These are phyloP conservation scores for Melanotus villosus DNA, from an alignment of 2,888 invertebrate genomes.

Conservation along the genomic window DNA sequence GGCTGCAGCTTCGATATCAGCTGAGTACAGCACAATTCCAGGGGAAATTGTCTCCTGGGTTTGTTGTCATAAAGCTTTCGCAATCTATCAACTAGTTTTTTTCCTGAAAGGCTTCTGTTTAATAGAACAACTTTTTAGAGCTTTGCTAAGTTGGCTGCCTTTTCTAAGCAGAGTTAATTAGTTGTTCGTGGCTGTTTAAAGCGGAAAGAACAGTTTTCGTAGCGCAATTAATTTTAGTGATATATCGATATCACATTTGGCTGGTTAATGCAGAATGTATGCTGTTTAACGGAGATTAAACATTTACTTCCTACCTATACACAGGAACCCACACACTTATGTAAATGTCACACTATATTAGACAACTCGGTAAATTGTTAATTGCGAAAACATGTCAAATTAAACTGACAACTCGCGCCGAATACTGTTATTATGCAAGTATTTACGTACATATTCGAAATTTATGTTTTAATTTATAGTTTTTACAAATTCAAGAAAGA, in stretches of 20 bases:
- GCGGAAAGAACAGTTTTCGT: neutral
- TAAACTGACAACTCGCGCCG: neutral
- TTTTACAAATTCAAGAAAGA: too few relatives aligned
- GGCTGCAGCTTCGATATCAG: slow-evolving; percentile 8
- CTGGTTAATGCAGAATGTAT: slow-evolving; percentile 1
- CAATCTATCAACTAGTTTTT: slow-evolving; percentile 5
- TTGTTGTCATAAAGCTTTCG: slow-evolving; percentile 11
- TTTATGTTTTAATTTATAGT: too few relatives aligned
- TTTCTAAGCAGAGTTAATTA: too few relatives aligned
- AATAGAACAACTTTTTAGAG: neutral
- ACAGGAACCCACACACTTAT: neutral
- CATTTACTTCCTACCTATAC: neutral
- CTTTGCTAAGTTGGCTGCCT: neutral
- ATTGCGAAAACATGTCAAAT: slow-evolving; percentile 20
- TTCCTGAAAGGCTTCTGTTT: slow-evolving; percentile 13
- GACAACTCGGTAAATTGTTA: slow-evolving; percentile 1
- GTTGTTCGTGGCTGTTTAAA: neutral
- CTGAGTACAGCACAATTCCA: slow-evolving; percentile 4
- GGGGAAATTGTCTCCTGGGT: slow-evolving; percentile 14
- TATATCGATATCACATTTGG: too few relatives aligned
- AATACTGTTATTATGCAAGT: neutral
- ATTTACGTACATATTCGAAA: neutral
- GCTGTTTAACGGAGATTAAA: slow-evolving; percentile 11
- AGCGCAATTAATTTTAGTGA: neutral
- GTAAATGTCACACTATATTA: slow-evolving; percentile 3